Percentiles rank a stretch among this genome's conserved stretches.
Evolutionary conservation across 2,888 invertebrate species (phyloP).

Genomic region (Elegia similella): DNA sequence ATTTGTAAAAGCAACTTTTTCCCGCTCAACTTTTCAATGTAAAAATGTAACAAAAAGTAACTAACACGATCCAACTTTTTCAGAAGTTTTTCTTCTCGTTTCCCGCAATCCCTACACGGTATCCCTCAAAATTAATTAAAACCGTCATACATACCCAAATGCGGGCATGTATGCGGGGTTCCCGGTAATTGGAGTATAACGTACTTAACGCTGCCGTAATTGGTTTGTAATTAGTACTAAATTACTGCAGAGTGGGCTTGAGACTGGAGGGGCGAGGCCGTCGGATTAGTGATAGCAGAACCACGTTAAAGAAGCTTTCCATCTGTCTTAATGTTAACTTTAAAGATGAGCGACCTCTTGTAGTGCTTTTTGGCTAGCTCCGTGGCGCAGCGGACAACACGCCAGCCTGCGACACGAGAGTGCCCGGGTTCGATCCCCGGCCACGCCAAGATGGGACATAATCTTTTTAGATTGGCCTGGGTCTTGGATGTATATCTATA

Average conservation of each 20-base stretch:
- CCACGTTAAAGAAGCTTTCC: too few species aligned
- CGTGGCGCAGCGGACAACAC: too few species aligned
- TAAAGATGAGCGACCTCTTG: too few species aligned
- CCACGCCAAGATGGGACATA: too few species aligned
- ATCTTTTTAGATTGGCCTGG: too few species aligned
- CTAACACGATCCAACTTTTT: not conserved
- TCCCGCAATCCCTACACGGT: not conserved
- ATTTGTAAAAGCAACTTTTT: not conserved
- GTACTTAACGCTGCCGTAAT: conserved; percentile 31
- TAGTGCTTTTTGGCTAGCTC: too few species aligned
- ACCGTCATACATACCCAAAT: not conserved
- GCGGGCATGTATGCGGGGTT: conserved; percentile 22
- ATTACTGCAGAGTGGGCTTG: conserved; percentile 30
- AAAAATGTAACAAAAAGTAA: not conserved
- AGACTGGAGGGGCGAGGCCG: not conserved
- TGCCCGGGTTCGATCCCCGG: too few species aligned
- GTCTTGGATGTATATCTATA: too few species aligned
- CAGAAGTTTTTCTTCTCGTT: not conserved
- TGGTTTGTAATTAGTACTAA: conserved; percentile 37
- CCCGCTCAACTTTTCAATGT: not conserved
- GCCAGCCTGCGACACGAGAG: too few species aligned
- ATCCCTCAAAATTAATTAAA: conserved; percentile 9
- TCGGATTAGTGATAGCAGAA: too few species aligned
- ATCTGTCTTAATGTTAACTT: too few species aligned
- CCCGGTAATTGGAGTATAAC: conserved; percentile 31